phyloP scores from a whole-genome alignment of 1,140 invertebrate genomes.

The Zaprionus ghesquierei region DNA sequence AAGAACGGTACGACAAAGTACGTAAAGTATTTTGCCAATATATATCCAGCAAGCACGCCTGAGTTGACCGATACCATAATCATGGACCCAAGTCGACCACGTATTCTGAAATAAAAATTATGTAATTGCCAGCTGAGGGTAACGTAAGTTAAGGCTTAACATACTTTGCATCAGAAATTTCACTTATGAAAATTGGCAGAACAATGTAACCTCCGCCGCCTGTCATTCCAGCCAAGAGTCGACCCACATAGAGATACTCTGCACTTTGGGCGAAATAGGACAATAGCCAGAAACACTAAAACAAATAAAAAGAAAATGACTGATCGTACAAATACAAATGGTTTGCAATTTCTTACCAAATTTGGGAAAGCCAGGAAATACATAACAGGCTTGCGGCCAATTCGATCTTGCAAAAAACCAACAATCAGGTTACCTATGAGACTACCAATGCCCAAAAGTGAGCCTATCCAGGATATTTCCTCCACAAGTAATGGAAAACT shows the following conservation, averaged over 20 bases:
- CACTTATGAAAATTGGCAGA: slow-evolving; percentile 65
- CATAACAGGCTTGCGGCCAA: slow-evolving; percentile 59
- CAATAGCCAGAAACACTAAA: slow-evolving; percentile 61
- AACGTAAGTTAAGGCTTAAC: not conserved
- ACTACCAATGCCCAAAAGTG: slow-evolving; percentile 71
- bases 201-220: slow-evolving; percentile 62
- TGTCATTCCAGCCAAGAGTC: slow-evolving; percentile 80
- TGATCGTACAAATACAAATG: not conserved
- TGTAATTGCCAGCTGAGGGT: not conserved
- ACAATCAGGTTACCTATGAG: slow-evolving; percentile 59
- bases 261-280: slow-evolving; percentile 59
- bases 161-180: slow-evolving; percentile 72
- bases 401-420: slow-evolving; percentile 57
- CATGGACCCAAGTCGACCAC: slow-evolving; percentile 91
- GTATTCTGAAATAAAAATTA: slow-evolving; percentile 83
- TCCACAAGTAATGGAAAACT: slow-evolving; percentile 41
- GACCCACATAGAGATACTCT: slow-evolving; percentile 71
- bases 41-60: slow-evolving; percentile 90
- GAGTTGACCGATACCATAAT: slow-evolving; percentile 91
- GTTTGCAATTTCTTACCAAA: slow-evolving; percentile 27
- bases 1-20: slow-evolving; percentile 87
- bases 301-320: not conserved
- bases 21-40: slow-evolving; percentile 86
- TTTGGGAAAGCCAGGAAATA: slow-evolving; percentile 49
- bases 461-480: slow-evolving; percentile 75